Conservation (phyloP, 2,888 invertebrate species). For the Tenthredo distinguenda region DNA sequence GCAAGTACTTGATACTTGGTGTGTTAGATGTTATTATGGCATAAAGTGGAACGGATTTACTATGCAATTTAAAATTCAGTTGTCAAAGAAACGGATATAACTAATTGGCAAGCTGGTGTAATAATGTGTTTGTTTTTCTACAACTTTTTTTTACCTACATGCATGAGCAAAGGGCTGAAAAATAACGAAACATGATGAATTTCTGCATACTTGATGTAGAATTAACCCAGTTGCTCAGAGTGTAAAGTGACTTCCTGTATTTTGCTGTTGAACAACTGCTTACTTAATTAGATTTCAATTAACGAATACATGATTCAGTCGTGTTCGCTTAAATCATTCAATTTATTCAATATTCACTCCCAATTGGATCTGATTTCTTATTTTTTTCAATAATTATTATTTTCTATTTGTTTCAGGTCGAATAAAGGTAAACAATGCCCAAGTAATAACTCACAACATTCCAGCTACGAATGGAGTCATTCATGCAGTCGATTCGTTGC, state of each 20-base stretch:
- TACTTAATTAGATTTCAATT: not conserved
- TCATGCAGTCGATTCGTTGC: conserved; percentile 88
- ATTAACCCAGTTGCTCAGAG: conserved; percentile 20
- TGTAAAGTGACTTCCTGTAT: conserved; percentile 23
- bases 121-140: not conserved
- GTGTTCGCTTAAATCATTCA: not conserved
- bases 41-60: not conserved
- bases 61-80: not conserved
- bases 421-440: conserved; percentile 90
- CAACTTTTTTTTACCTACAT: not conserved
- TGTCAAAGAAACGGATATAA: not conserved
- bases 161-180: not conserved
- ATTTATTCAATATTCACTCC: not conserved
- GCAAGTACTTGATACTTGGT: not conserved
- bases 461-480: conserved; percentile 94
- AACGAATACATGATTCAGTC: not conserved
- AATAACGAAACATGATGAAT: not conserved
- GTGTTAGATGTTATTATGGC: not conserved
- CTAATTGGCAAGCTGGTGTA: not conserved
- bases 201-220: not conserved
- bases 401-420: conserved; percentile 82
- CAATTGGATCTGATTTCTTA: not conserved
- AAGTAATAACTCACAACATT: conserved; percentile 91
- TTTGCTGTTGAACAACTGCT: not conserved
- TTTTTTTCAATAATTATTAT: conserved; percentile 27